A percentile compares a stretch with the other conserved stretches of the same genome.
Evolutionary conservation across 2,888 invertebrate species (phyloP).

Genomic region (Athalia cordata): DNA sequence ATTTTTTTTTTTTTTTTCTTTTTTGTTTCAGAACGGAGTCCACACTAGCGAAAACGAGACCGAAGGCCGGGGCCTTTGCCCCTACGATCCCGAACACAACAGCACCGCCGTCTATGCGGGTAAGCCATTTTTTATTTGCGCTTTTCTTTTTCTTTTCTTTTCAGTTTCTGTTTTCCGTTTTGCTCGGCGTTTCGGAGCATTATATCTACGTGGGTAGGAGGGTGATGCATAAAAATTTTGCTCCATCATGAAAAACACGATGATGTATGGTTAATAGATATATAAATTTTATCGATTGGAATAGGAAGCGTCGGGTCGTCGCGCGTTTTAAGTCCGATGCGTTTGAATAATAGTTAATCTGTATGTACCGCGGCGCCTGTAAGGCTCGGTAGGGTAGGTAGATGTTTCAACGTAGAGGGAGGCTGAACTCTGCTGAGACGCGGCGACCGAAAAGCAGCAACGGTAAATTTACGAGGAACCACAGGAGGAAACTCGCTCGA

Average conservation of each 20-base stretch:
- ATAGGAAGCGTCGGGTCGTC: neutral
- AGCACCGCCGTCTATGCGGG: conserved; percentile 91
- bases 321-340: neutral
- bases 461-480: conserved; percentile 11
- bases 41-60: conserved; percentile 79
- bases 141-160: neutral
- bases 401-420: neutral
- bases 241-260: no score
- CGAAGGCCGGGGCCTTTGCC: conserved; percentile 91
- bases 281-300: neutral
- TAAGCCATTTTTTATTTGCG: conserved; percentile 66
- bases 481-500: neutral
- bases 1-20: conserved; percentile 43
- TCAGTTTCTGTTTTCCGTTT: neutral
- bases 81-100: conserved; percentile 96
- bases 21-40: conserved; percentile 74
- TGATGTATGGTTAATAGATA: neutral
- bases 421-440: no score
- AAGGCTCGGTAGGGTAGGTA: neutral
- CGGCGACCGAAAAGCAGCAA: no score
- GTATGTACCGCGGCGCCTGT: neutral
- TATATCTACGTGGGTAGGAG: no score
- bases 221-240: neutral
- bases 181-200: neutral
- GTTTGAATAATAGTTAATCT: conserved; percentile 27